Conservation (phyloP, 2,113 vertebrate species). For the Uria lomvia region DNA sequence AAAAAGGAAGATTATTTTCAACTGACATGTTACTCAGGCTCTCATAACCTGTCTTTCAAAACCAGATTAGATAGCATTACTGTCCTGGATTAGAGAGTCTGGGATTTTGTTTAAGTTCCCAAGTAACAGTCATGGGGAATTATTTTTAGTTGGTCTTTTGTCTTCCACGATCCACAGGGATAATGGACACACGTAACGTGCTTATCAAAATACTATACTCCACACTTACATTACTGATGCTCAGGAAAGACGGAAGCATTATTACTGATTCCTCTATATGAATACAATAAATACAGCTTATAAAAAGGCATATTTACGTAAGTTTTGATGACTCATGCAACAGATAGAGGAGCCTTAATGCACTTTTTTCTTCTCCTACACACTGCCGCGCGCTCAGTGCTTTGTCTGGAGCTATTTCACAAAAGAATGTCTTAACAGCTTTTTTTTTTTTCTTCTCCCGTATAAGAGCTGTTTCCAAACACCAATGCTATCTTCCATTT, state of each 20-base stretch:
- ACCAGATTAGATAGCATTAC: background rate
- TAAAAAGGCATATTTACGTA: background rate
- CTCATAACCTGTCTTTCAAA: background rate
- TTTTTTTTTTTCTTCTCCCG: background rate
- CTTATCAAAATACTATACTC: background rate
- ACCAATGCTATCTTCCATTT: background rate
- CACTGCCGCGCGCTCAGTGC: background rate
- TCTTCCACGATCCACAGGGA: background rate
- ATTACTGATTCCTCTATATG: background rate
- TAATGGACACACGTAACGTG: background rate
- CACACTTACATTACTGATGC: background rate
- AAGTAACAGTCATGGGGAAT: fast-evolving
- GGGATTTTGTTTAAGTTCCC: background rate
- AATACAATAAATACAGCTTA: background rate
- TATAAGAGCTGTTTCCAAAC: slow-evolving; percentile 9
- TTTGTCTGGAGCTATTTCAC: background rate
- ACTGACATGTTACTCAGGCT: background rate
- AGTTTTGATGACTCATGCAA: slow-evolving; percentile 18
- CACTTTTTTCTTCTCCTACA: background rate
- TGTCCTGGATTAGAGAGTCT: background rate
- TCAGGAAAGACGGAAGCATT: background rate
- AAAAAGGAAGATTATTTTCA: background rate
- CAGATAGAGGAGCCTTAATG: background rate
- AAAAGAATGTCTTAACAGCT: background rate
- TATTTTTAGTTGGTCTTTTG: background rate